Evolutionary conservation across 2,113 vertebrate species (phyloP), one percentile per base, ranked within the genome.

Genomic region (Syngnathoides biaculeatus): DNA sequence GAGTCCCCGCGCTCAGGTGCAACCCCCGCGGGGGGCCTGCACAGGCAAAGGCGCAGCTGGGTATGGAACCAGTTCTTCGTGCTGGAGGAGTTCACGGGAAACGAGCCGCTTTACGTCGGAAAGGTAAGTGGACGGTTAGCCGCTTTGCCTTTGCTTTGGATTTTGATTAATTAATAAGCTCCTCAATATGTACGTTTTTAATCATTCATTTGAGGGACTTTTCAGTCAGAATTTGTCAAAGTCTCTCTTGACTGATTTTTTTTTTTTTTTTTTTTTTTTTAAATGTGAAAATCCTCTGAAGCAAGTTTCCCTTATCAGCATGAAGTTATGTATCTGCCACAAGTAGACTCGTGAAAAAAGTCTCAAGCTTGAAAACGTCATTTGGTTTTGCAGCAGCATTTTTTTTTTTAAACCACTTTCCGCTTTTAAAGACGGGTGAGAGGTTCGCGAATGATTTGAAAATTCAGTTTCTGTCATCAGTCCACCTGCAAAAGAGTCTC

Each of bases 51-150:
- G 78, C 95, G 97, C 85, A 98, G 96, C 93, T 98, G 97, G 97
- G 97, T 98, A 81, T 98, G 97, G 97, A 98, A 98, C 89, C 97
- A 98, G 64, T 98, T 98, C 93, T 98, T 98, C 86, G 97, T 98
- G 48, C 90, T 98, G 89, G 97, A 98, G 87, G 97, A 98, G 87
- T 97, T 94, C 89, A 98, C 94, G 64, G 97, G 95, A 73, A 95
- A 92, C 20, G 97, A 98, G 64, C 96, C 97, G 4, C 94, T 98
- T 68, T 98, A 98, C 79, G 96, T 98, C 67, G 97, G 97, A 82
- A 98, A 98, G 95, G 95, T 98, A 93, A 92, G 94, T 35, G 0
- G 58, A 74, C 20, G 68, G 64, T 74, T 52, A 47, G 15, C 9
- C 9, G 24, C 10, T 50, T 45, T 40, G 26, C 26, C 30, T 30